phyloP scores from a whole-genome alignment of 2,888 invertebrate genomes.

The Tenthredo amoena region DNA sequence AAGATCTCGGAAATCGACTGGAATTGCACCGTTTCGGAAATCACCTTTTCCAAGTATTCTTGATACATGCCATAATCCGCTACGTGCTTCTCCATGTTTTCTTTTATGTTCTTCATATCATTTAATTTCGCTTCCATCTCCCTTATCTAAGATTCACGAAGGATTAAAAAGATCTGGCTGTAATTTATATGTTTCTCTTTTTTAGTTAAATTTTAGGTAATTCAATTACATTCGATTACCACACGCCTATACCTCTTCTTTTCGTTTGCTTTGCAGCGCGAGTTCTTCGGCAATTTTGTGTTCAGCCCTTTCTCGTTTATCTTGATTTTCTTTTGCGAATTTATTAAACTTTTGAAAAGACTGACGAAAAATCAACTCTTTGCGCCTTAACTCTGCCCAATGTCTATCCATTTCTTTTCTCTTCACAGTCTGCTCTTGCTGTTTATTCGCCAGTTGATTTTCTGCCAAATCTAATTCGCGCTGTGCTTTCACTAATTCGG shows the following conservation, averaged over 20 bases:
- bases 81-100: conserved; percentile 82
- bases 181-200: background rate
- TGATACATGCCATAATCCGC: conserved; percentile 82
- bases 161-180: background rate
- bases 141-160: conserved; percentile 73
- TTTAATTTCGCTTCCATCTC: conserved; percentile 78
- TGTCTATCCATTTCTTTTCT: conserved; percentile 79
- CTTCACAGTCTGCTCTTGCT: conserved; percentile 77
- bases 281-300: conserved; percentile 81
- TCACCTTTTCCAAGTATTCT: conserved; percentile 82
- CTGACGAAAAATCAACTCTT: conserved; percentile 80
- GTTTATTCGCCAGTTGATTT: conserved; percentile 78
- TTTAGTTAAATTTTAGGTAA: background rate
- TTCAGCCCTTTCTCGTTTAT: conserved; percentile 83
- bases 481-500: conserved; percentile 80
- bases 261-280: conserved; percentile 78
- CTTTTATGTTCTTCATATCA: conserved; percentile 79
- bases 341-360: conserved; percentile 83
- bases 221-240: background rate
- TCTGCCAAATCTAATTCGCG: conserved; percentile 80
- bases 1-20: conserved; percentile 82
- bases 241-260: conserved; percentile 74
- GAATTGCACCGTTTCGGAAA: conserved; percentile 80
- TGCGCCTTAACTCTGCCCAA: conserved; percentile 81
- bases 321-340: conserved; percentile 84